Evolutionary conservation across 2,888 invertebrate genomes (phyloP).

Genomic region (Tanypteryx hageni): DNA sequence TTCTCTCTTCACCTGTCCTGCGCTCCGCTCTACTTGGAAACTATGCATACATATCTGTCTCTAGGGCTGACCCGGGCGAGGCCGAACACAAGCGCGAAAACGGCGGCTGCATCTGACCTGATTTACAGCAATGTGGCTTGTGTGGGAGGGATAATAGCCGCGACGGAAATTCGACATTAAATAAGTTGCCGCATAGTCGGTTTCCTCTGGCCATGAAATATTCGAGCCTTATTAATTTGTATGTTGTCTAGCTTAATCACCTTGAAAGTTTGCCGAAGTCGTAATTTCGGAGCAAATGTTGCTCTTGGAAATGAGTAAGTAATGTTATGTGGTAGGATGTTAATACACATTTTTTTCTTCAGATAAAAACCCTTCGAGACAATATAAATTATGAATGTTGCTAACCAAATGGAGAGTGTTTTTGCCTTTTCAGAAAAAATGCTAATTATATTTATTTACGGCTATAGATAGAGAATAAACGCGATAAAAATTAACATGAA

Average conservation of each 20-base stretch:
- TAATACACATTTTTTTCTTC: not conserved
- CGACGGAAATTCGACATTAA: not conserved
- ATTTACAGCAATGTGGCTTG: not conserved
- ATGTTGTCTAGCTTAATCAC: not conserved
- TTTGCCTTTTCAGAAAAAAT: too few species aligned
- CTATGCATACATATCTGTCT: constrained; percentile 31
- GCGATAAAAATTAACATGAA: too few species aligned
- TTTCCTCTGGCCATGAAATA: not conserved
- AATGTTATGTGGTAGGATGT: not conserved
- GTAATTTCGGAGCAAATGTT: constrained; percentile 10
- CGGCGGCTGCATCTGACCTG: constrained; percentile 26
- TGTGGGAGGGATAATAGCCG: not conserved
- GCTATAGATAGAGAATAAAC: too few species aligned
- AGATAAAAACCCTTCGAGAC: too few species aligned
- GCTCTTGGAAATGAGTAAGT: not conserved
- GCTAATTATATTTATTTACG: too few species aligned
- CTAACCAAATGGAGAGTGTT: too few species aligned
- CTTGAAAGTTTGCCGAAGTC: not conserved
- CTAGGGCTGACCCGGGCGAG: not conserved
- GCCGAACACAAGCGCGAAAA: not conserved
- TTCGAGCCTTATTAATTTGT: constrained; percentile 6
- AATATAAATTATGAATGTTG: too few species aligned
- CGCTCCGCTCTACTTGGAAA: constrained; percentile 10
- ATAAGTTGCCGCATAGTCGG: constrained; percentile 26
- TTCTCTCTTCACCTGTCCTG: too few species aligned